Conservation (phyloP, 2,888 invertebrate genomes). For the Hypselothyrea guttata region DNA sequence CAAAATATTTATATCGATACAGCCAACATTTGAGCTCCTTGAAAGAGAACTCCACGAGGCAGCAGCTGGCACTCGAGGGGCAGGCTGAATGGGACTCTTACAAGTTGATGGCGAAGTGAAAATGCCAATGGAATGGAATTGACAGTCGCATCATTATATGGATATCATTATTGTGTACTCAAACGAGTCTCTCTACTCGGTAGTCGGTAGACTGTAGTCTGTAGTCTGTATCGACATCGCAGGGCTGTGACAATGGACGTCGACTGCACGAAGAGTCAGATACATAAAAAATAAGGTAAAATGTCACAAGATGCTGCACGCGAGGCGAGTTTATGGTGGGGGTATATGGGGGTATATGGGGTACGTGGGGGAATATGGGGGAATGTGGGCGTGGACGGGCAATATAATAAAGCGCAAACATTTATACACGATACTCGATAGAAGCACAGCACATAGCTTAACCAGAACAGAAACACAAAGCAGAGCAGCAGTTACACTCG, state of each 20-base stretch:
- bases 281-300: slow-evolving; percentile 49
- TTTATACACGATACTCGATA: slow-evolving; percentile 74
- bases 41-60: too few relatives aligned
- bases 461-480: slow-evolving; percentile 4
- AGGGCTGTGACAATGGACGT: slow-evolving; percentile 47
- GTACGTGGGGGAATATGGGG: slow-evolving; percentile 14
- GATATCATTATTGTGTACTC: slow-evolving; percentile 76
- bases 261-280: slow-evolving; percentile 34
- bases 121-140: slow-evolving; percentile 64
- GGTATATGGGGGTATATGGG: slow-evolving; percentile 1
- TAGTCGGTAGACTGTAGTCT: neutral
- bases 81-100: slow-evolving; percentile 6
- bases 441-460: slow-evolving; percentile 34
- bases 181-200: too few relatives aligned
- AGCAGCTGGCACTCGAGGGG: slow-evolving; percentile 13
- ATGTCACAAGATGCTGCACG: slow-evolving; percentile 69
- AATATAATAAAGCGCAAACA: slow-evolving; percentile 77
- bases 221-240: slow-evolving; percentile 67
- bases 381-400: slow-evolving; percentile 58
- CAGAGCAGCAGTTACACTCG: slow-evolving; percentile 1
- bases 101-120: slow-evolving; percentile 16
- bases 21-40: too few relatives aligned
- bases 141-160: slow-evolving; percentile 81
- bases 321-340: slow-evolving; percentile 8
- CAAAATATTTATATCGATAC: too few relatives aligned